phyloP scores from a whole-genome alignment of 2,113 vertebrate genomes.

The Tylochromis polylepis region DNA sequence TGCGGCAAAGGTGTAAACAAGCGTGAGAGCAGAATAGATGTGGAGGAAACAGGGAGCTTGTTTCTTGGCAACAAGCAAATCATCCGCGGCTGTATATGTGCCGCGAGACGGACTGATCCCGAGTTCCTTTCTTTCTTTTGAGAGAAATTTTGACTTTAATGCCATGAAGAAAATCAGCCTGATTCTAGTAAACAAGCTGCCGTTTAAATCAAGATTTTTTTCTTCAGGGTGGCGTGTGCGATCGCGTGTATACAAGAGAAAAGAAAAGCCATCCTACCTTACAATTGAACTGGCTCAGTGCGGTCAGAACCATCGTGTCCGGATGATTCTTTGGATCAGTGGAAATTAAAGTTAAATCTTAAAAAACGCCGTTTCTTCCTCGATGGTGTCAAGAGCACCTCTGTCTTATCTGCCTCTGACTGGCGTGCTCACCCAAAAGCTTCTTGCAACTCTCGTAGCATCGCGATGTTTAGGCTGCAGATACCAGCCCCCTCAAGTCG shows the following conservation, averaged over 20 bases:
- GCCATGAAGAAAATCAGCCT: not conserved
- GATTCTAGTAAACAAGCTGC: not conserved
- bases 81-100: not conserved
- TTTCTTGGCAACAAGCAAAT: conserved; percentile 50
- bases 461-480: conserved; percentile 59
- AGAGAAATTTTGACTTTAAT: not conserved
- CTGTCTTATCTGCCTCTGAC: conserved; percentile 13
- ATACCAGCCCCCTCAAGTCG: not conserved
- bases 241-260: not conserved
- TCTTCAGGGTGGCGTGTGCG: not conserved
- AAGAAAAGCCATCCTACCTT: conserved; percentile 50
- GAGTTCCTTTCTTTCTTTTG: not conserved
- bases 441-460: conserved; percentile 53
- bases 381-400: conserved; percentile 21
- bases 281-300: conserved; percentile 62
- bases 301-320: conserved; percentile 62
- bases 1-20: conserved; percentile 40
- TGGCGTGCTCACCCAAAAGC: conserved; percentile 24
- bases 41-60: conserved; percentile 21
- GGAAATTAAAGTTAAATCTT: not conserved
- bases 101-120: not conserved
- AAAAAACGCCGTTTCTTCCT: conserved; percentile 10
- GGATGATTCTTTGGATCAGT: not conserved
- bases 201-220: not conserved
- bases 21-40: conserved; percentile 2